Conservation (phyloP, 2,797 vertebrate genomes). For the Coregonus ussuriensis region DNA sequence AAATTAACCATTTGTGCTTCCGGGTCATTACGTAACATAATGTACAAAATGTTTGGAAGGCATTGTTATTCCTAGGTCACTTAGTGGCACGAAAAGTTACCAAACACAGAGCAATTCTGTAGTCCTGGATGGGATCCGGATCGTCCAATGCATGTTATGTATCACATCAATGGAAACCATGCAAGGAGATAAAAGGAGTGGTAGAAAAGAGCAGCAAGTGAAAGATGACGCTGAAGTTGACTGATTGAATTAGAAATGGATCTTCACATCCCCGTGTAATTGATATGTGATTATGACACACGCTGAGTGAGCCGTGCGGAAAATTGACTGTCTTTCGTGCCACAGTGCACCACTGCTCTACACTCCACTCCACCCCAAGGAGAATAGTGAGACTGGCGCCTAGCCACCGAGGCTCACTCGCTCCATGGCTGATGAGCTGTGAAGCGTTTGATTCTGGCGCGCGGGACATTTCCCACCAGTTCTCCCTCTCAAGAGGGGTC, state of each 20-base stretch:
- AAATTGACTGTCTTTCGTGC: constrained; percentile 11
- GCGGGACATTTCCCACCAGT: neutral
- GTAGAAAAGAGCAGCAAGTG: constrained; percentile 23
- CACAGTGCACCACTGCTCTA: neutral
- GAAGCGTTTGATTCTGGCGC: neutral
- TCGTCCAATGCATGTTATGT: constrained; percentile 21
- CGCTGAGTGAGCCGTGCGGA: constrained; percentile 7
- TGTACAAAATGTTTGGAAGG: constrained; percentile 31
- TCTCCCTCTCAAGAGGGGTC: neutral
- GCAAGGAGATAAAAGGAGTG: constrained; percentile 20
- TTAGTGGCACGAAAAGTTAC: neutral
- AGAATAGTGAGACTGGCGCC: neutral
- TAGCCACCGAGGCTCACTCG: neutral
- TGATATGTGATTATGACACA: constrained; percentile 63
- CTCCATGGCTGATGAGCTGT: constrained; percentile 1
- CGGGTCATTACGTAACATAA: constrained; percentile 21
- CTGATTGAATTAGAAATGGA: constrained; percentile 72
- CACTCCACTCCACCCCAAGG: neutral
- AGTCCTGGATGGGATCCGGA: neutral
- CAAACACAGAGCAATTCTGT: neutral
- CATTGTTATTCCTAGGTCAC: constrained; percentile 28
- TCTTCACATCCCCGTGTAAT: constrained; percentile 68
- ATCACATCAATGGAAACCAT: constrained; percentile 46
- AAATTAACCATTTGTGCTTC: neutral
- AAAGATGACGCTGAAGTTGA: constrained; percentile 61